Evolutionary conservation across 2,888 invertebrate species (phyloP), one percentile per base, ranked within the genome.

Genomic region (Antitype chi): DNA sequence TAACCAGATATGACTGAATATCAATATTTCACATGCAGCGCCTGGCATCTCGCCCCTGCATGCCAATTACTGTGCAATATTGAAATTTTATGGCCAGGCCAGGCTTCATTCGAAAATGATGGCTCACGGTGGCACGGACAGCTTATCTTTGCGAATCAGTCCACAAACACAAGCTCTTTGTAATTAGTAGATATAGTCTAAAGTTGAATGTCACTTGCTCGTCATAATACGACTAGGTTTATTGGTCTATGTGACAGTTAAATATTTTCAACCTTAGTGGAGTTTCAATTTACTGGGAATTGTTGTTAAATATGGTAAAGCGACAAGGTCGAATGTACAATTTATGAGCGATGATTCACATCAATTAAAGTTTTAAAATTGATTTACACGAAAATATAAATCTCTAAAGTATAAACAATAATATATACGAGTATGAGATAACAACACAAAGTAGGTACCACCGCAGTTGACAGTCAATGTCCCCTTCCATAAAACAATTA

Each of bases 21-120:
- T 79, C 38, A 78, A 84, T 84, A 66, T 72, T 84, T 66, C 15
- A 78, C 55, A 62, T 55, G 47, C n/a, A 84, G 38, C 69, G 52
- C 20, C 83, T 47, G 20, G 20, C 32, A 38, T 20, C 47, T 53
- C 66, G 32, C 53, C 23, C 3, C 25, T 11, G 15, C 25, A n/a
- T 4, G 11, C 53, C 59, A 78, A 78, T 78, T 77, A 77, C 25
- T 47, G 32, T 23, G 64, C 57, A 78, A 83, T 77, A 78, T 83
- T 78, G 57, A 82, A 47, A 83, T 25, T 57, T 57, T 53, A 53
- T 53, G 57, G 23, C 38, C 43, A 64, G 64, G 47, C 23, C 25
- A 57, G 43, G 63, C 75, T 55, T 55, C 75, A 47, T 74, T 62
- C 38, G 53, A 75, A 62, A 77, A 62, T 74, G 5, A 49, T 81